Conservation (phyloP, 2,113 vertebrate genomes). For the Lepus europaeus region DNA sequence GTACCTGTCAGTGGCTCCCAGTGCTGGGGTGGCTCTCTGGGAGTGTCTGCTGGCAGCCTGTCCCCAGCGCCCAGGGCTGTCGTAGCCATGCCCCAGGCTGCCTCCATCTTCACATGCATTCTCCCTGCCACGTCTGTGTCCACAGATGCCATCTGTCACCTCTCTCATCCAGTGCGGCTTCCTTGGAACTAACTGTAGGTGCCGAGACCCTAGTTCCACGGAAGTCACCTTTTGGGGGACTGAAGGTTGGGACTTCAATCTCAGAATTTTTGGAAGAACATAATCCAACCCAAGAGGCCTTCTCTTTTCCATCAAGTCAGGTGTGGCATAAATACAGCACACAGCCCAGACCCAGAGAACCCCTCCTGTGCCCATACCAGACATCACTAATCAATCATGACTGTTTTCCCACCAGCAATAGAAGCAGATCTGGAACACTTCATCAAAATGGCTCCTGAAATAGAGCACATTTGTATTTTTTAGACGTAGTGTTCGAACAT, state of each 20-base stretch:
- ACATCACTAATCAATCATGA: fast-evolving
- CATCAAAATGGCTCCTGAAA: not conserved
- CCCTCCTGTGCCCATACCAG: not conserved
- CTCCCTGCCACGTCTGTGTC: not conserved
- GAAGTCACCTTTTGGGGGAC: not conserved
- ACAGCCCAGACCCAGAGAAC: not conserved
- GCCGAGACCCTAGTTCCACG: not conserved
- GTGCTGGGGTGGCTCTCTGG: too few species aligned
- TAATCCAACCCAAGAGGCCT: not conserved
- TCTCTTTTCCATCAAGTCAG: not conserved
- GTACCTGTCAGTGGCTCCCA: too few species aligned
- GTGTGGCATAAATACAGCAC: not conserved
- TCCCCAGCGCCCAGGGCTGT: too few species aligned
- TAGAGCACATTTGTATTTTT: not conserved
- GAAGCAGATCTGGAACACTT: not conserved
- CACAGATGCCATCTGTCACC: not conserved
- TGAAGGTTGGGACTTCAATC: not conserved
- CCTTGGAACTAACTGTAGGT: not conserved
- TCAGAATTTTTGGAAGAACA: not conserved
- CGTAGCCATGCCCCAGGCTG: not conserved
- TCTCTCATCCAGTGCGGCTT: not conserved
- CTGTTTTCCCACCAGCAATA: not conserved
- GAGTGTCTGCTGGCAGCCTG: not conserved
- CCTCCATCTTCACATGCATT: not conserved
- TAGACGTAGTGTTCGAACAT: not conserved